phyloP scores from a whole-genome alignment of 2,888 invertebrate species.

The Dinocampus coccinellae region DNA sequence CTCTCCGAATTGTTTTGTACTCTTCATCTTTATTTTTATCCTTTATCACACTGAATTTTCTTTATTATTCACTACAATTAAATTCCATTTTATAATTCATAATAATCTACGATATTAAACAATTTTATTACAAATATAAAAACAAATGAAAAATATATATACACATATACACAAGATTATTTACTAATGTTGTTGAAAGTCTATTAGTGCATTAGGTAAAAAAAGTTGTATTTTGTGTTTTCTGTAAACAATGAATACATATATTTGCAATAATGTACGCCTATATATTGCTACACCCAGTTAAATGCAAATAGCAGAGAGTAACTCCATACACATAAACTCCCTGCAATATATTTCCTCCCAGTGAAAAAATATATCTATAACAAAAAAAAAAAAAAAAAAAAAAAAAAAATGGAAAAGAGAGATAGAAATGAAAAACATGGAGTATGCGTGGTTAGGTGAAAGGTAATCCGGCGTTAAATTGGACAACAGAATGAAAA shows the following conservation, averaged over 20 bases:
- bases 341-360: constrained; percentile 6
- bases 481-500: constrained; percentile 32
- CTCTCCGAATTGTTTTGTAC: constrained; percentile 27
- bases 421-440: constrained; percentile 17
- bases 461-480: constrained; percentile 35
- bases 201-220: neutral
- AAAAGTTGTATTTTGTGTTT: constrained; percentile 14
- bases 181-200: neutral
- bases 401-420: neutral
- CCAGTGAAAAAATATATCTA: neutral
- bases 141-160: neutral
- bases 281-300: constrained; percentile 50
- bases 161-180: neutral
- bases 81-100: neutral
- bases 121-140: neutral
- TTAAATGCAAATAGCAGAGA: constrained; percentile 55
- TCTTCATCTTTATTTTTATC: constrained; percentile 36
- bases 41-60: too few relatives aligned
- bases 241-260: constrained; percentile 59
- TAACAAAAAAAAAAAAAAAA: neutral
- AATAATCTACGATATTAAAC: neutral
- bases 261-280: constrained; percentile 52
- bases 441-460: constrained; percentile 30
- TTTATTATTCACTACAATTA: neutral
- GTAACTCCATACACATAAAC: constrained; percentile 4